phyloP scores from a whole-genome alignment of 2,113 vertebrate species.

The Tetraodon nigroviridis region DNA sequence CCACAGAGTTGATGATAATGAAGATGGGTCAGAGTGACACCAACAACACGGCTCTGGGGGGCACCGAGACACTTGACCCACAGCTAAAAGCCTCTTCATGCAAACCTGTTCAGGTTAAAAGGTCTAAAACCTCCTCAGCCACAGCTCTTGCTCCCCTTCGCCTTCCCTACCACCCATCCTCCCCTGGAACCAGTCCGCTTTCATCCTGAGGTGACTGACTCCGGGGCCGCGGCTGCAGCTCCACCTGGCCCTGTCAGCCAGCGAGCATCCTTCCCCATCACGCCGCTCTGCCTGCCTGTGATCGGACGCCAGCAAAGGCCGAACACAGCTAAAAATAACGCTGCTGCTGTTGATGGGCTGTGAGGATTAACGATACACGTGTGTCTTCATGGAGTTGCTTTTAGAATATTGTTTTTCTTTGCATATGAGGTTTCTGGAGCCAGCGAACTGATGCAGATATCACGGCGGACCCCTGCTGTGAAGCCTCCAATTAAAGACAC shows the following conservation, averaged over 20 bases:
- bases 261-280: constrained; percentile 53
- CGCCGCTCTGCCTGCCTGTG: constrained; percentile 58
- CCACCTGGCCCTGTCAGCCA: constrained; percentile 34
- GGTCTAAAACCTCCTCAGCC: background rate
- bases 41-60: too few relatives aligned
- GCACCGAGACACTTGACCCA: background rate
- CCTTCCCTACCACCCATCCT: constrained; percentile 34
- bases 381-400: background rate
- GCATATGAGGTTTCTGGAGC: constrained; percentile 6
- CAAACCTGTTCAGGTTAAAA: too few relatives aligned
- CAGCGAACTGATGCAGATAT: constrained; percentile 43
- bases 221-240: constrained; percentile 1
- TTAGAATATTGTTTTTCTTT: constrained; percentile 8
- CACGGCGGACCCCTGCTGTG: constrained; percentile 36
- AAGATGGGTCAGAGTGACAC: too few relatives aligned
- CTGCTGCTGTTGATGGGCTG: constrained; percentile 15
- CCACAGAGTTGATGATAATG: too few relatives aligned
- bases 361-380: constrained; percentile 31
- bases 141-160: constrained; percentile 6
- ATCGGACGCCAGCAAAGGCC: constrained; percentile 48
- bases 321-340: constrained; percentile 40
- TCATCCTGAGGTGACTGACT: background rate
- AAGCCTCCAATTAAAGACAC: constrained; percentile 59
- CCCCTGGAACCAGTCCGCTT: constrained; percentile 29
- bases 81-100: too few relatives aligned